A percentile compares a stretch with the other conserved stretches of the same genome.
Conservation (phyloP, 2,113 vertebrate genomes). For the Misgurnus anguillicaudatus region DNA sequence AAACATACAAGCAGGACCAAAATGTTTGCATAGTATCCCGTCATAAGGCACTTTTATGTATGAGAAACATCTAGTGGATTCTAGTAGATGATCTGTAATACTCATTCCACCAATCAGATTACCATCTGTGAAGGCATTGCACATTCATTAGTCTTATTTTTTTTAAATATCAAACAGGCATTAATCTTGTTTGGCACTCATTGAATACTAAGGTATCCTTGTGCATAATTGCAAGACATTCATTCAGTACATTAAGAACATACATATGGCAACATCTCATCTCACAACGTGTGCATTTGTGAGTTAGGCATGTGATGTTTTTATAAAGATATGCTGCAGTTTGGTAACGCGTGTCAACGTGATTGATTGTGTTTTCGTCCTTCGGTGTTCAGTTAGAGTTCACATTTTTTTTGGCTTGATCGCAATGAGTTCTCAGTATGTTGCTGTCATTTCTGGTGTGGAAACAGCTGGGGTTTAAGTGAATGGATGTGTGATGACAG, state of each 20-base stretch:
- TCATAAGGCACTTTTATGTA: slow-evolving; percentile 87
- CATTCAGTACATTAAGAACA: slow-evolving; percentile 64
- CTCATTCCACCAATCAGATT: slow-evolving; percentile 48
- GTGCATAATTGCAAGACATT: slow-evolving; percentile 72
- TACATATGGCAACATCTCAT: slow-evolving; percentile 58
- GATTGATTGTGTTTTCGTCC: slow-evolving; percentile 21
- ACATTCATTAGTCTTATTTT: slow-evolving; percentile 54
- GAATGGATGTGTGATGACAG: slow-evolving; percentile 6
- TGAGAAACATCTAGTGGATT: slow-evolving; percentile 64
- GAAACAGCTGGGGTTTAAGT: slow-evolving; percentile 33
- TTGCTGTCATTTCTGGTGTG: slow-evolving; percentile 16
- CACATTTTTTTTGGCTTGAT: slow-evolving; percentile 33
- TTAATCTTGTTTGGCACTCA: slow-evolving; percentile 54
- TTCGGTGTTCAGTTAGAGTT: slow-evolving; percentile 6
- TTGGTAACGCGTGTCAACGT: no score
- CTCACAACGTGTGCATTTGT: slow-evolving; percentile 64
- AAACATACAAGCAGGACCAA: slow-evolving; percentile 76
- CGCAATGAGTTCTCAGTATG: slow-evolving; percentile 22
- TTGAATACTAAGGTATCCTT: slow-evolving; percentile 62
- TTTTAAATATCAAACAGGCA: slow-evolving; percentile 34
- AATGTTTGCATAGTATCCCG: slow-evolving; percentile 91
- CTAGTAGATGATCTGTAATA: slow-evolving; percentile 50
- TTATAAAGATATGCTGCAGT: background rate
- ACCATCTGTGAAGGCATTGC: slow-evolving; percentile 53
- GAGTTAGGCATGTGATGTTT: slow-evolving; percentile 66